Base-by-base conservation (phyloP, 2,113 vertebrate genomes). In the Petrocephalus microphthalmus region DNA sequence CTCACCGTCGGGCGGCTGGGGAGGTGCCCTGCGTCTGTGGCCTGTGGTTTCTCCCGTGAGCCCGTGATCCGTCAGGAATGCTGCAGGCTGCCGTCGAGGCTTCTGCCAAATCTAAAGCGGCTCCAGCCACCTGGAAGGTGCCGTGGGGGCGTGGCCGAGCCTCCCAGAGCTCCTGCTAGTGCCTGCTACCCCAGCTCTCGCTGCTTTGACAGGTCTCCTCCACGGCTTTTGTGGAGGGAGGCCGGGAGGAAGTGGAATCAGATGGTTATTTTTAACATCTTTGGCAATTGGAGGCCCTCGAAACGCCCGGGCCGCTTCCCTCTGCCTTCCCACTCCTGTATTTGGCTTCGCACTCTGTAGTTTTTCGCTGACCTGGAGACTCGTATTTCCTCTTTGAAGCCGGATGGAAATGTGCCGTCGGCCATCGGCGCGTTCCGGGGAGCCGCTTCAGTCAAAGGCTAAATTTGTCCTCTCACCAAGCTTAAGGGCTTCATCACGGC, bases 251-350 rank as follows among this genome's bases (percentile, higher is more conserved):
- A 90, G 54, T 57, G 33, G 85, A 92, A 93, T 89, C 89, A 90
- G 90, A 90, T 92, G 93, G 90, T 94, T 94, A 94, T 94, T 94
- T 93, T 92, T 91, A 88, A 92, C 90, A 89, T 91, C 90, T 92
- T 88, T 91, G 89, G 89, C 11, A 89, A 87, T 91, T 92, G 91
- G 91, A 90, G 87, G 91, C 89, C 90, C 91, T 92, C 84, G n/a
- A 15, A 57, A 29, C 17, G 1, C 4, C 42, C 17, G 1, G 0
- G 7, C 13, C 17, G 42, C 33, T 20, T 45, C 19, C 20, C 19
- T 45, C 42, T 81, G 42, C 42, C 29, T 29, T n/a, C 60, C n/a
- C 10, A 10, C 33, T 78, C 17, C 71, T 78, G 15, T 93, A 92
- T 92, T 56, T 89, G 60, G 88, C 87, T 90, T 84, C 88, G 85